Conservation (phyloP, 2,113 vertebrate species). For the Antidorcas marsupialis region DNA sequence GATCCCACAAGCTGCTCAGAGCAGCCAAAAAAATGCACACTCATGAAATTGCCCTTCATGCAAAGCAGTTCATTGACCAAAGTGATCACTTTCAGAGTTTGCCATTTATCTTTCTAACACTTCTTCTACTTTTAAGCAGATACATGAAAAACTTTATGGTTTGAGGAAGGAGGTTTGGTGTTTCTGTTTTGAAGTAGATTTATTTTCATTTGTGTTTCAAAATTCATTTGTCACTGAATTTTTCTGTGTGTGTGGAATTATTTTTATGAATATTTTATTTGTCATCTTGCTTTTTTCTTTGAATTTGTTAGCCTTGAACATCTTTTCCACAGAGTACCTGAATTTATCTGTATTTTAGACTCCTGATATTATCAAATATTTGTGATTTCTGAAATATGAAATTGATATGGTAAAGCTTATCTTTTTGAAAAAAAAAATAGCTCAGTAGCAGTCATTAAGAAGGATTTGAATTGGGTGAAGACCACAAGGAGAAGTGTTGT, state of each 20-base stretch:
- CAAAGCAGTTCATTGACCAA: not conserved
- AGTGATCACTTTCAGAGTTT: not conserved
- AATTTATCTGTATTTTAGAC: not conserved
- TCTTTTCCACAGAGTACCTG: not conserved
- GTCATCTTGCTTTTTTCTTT: not conserved
- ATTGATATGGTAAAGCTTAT: not conserved
- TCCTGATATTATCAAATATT: not conserved
- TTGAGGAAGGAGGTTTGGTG: not conserved
- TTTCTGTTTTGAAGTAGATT: not conserved
- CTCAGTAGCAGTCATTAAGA: not conserved
- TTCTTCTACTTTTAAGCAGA: not conserved
- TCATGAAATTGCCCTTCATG: not conserved
- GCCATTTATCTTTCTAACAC: not conserved
- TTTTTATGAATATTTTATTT: not conserved
- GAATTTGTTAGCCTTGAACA: not conserved
- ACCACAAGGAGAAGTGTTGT: not conserved
- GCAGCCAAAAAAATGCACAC: not conserved
- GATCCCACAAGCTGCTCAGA: not conserved
- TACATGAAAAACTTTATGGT: not conserved
- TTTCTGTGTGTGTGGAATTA: not conserved
- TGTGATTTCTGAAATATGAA: not conserved
- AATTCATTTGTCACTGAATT: not conserved
- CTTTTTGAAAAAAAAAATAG: not conserved
- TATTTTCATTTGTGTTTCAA: not conserved
- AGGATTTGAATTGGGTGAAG: not conserved